Evolutionary conservation across 2,113 vertebrate species (phyloP).

Genomic region (Marcusenius ussheri): DNA sequence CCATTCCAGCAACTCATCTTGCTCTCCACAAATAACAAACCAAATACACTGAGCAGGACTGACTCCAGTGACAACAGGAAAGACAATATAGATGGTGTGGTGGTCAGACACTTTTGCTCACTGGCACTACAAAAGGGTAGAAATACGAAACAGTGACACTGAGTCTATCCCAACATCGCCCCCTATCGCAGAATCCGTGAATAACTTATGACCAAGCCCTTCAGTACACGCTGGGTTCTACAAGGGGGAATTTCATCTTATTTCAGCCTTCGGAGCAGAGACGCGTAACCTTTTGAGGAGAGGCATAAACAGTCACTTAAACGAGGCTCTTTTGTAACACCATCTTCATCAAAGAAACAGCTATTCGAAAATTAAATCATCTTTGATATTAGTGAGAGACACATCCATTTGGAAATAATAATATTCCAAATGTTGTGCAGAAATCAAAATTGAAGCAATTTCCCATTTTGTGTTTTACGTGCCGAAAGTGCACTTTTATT

Average conservation of each 20-base stretch:
- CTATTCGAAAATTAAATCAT: not conserved
- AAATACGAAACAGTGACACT: not conserved
- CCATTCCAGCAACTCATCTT: not conserved
- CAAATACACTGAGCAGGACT: not conserved
- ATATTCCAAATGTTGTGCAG: not conserved
- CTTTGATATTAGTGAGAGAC: not conserved
- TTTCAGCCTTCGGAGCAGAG: slow-evolving; percentile 9
- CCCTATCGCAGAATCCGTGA: not conserved
- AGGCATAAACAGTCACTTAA: not conserved
- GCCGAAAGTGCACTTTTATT: not conserved
- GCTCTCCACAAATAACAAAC: not conserved
- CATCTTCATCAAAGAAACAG: slow-evolving; percentile 2
- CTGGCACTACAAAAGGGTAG: not conserved
- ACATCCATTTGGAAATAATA: slow-evolving; percentile 7
- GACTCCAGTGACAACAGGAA: not conserved
- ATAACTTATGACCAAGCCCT: slow-evolving; percentile 6
- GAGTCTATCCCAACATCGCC: not conserved
- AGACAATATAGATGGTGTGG: not conserved
- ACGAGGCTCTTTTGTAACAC: not conserved
- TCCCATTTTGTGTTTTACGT: not conserved
- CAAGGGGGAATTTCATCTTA: slow-evolving; percentile 11
- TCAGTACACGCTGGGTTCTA: slow-evolving; percentile 4
- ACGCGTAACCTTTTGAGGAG: not conserved
- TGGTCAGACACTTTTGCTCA: not conserved
- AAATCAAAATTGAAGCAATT: not conserved